Percentiles rank a stretch among this genome's conserved stretches.
Evolutionary conservation across 2,113 vertebrate genomes (phyloP).

Genomic region (Pycnonotus jocosus): DNA sequence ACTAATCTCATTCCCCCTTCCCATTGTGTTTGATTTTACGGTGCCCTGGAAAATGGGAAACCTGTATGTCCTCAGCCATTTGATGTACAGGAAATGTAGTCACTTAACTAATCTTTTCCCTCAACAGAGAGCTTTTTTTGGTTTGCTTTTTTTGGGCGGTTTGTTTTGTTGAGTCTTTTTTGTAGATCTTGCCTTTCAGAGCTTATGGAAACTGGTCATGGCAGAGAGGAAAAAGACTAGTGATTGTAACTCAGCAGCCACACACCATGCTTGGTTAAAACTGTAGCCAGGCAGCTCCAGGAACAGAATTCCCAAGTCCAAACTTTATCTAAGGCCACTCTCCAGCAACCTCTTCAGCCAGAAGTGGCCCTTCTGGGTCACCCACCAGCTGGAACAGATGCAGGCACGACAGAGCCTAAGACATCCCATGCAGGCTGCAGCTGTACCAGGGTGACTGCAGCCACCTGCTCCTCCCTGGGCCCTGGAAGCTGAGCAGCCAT

Average conservation of each 20-base stretch:
- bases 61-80: background rate
- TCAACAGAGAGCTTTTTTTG: background rate
- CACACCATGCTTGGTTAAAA: background rate
- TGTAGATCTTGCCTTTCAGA: background rate
- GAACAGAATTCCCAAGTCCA: background rate
- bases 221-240: background rate
- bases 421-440: background rate
- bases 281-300: background rate
- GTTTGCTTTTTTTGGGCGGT: background rate
- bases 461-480: background rate
- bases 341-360: background rate
- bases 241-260: background rate
- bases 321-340: background rate
- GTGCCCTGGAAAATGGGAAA: constrained; percentile 1
- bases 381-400: background rate
- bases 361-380: background rate
- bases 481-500: background rate
- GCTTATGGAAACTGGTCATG: background rate
- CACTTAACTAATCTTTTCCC: background rate
- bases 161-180: background rate
- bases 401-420: background rate
- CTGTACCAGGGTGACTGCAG: background rate
- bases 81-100: constrained; percentile 6
- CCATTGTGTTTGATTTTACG: background rate
- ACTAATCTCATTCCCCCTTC: background rate